A percentile compares a stretch with the other conserved stretches of the same genome.
Evolutionary conservation across 2,797 vertebrate genomes (phyloP).

Genomic region (Gouania willdenowi): DNA sequence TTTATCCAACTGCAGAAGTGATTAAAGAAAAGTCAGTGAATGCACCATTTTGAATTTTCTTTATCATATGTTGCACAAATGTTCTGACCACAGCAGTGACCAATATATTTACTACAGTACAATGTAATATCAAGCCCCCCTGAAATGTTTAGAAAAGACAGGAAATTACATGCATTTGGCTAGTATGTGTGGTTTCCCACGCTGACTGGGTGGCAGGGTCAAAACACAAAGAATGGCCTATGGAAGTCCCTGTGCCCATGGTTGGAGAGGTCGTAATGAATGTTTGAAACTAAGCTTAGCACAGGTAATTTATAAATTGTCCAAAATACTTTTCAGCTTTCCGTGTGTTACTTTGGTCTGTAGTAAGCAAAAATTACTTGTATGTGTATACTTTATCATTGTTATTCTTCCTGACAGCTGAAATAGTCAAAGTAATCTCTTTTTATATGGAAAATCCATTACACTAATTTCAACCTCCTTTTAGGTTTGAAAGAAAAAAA

Average conservation of each 20-base stretch:
- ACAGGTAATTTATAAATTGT: constrained; percentile 3
- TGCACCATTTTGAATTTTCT: constrained; percentile 3
- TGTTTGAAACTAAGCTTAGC: background rate
- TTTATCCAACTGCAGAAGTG: background rate
- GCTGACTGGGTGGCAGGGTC: constrained; percentile 35
- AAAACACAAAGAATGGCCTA: constrained; percentile 19
- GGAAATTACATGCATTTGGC: constrained; percentile 53
- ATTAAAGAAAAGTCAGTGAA: constrained; percentile 1
- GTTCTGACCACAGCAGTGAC: constrained; percentile 25
- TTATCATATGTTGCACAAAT: constrained; percentile 9
- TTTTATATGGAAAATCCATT: constrained; percentile 38
- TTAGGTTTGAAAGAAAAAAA: constrained; percentile 33
- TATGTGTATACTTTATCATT: constrained; percentile 28
- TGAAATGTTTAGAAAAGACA: constrained; percentile 56
- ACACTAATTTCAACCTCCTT: constrained; percentile 26
- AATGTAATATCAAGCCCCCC: constrained; percentile 39
- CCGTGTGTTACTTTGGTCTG: constrained; percentile 26
- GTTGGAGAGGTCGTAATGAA: constrained; percentile 1
- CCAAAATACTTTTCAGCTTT: constrained; percentile 4
- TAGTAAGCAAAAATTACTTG: constrained; percentile 8
- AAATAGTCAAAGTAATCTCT: constrained; percentile 9
- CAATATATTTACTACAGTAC: constrained; percentile 48
- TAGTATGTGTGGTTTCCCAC: constrained; percentile 58
- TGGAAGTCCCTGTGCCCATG: background rate
- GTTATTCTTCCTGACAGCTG: constrained; percentile 26